Evolutionary conservation across 2,797 vertebrate genomes (phyloP).

Genomic region (Ateles fusciceps): DNA sequence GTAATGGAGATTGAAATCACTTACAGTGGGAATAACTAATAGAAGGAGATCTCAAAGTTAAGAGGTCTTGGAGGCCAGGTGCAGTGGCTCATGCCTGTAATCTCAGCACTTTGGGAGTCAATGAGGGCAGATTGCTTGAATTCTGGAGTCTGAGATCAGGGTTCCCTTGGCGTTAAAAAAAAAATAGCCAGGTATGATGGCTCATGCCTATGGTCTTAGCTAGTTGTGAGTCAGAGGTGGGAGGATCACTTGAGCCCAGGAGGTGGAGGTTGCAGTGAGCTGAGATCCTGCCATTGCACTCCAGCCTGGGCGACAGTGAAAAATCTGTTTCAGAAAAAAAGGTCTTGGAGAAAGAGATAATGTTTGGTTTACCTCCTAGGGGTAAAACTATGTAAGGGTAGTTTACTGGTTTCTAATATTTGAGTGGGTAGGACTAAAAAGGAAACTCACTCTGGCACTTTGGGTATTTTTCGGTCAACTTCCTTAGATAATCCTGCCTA

Average conservation of each 20-base stretch:
- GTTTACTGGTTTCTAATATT: conserved; percentile 17
- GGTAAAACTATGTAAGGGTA: not conserved
- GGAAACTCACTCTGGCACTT: not conserved
- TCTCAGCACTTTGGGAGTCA: too few species aligned
- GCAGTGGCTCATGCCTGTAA: too few species aligned
- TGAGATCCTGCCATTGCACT: too few species aligned
- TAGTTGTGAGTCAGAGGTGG: too few species aligned
- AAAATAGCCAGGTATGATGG: too few species aligned
- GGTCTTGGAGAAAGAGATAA: not conserved
- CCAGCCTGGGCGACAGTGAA: too few species aligned
- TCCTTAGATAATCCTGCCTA: not conserved
- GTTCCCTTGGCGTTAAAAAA: too few species aligned
- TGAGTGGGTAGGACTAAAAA: not conserved
- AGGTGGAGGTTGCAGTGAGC: too few species aligned
- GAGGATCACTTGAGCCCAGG: too few species aligned
- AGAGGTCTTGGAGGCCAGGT: not conserved
- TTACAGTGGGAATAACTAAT: not conserved
- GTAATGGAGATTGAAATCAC: not conserved
- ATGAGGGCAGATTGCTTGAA: too few species aligned
- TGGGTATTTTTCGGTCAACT: not conserved
- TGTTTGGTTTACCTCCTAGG: not conserved
- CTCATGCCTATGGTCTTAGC: too few species aligned
- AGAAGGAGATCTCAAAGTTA: conserved; percentile 10
- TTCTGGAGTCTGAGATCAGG: too few species aligned
- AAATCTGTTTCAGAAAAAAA: not conserved